phyloP scores from a whole-genome alignment of 2,888 invertebrate genomes.

The Eupeodes latifasciatus region DNA sequence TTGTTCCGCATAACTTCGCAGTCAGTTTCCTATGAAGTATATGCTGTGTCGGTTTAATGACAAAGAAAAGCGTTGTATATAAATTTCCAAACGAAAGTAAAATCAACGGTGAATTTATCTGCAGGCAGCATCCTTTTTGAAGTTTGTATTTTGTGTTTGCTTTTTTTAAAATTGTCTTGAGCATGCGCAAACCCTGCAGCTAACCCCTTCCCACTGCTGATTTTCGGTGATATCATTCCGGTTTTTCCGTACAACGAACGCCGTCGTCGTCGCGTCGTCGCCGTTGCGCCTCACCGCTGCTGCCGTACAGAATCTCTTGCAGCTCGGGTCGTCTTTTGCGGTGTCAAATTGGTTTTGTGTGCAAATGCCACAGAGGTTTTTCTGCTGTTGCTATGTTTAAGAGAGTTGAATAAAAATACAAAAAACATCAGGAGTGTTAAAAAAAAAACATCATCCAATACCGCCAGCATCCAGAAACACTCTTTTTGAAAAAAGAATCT shows the following conservation, averaged over 20 bases:
- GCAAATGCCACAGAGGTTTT: conserved; percentile 60
- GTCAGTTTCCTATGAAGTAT: neutral
- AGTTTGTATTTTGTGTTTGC: conserved; percentile 4
- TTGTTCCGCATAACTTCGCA: conserved; percentile 61
- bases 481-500: neutral
- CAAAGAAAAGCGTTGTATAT: conserved; percentile 52
- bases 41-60: conserved; percentile 38
- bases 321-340: conserved; percentile 36
- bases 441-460: conserved; percentile 7
- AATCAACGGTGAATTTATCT: conserved; percentile 48
- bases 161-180: conserved; percentile 20
- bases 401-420: conserved; percentile 25
- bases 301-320: conserved; percentile 12
- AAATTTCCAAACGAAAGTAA: conserved; percentile 70
- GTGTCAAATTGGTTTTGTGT: conserved; percentile 70
- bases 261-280: no score
- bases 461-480: conserved; percentile 30
- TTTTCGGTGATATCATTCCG: conserved; percentile 67
- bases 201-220: conserved; percentile 25
- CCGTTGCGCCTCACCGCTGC: no score
- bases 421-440: conserved; percentile 19
- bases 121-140: conserved; percentile 25
- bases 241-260: conserved; percentile 28
- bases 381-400: conserved; percentile 42
- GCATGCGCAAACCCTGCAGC: conserved; percentile 25